Percentiles rank a stretch among this genome's conserved stretches.
Conservation (phyloP, 2,888 invertebrate species). For the Ophion costatus region DNA sequence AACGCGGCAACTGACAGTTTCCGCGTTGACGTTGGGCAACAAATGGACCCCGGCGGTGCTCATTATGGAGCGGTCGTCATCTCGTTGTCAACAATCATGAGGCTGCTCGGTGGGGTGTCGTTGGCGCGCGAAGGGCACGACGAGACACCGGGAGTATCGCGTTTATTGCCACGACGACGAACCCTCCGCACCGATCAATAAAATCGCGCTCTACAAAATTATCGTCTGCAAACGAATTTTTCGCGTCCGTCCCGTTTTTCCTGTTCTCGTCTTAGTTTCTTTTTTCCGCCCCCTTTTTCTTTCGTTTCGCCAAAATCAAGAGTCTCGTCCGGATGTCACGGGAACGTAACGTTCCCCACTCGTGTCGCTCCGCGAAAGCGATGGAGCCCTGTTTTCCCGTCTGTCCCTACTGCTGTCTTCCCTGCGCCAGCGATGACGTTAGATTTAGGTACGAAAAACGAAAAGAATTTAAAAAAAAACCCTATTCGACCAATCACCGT, state of each 20-base stretch:
- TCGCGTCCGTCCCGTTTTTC: too few relatives aligned
- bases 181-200: conserved; percentile 28
- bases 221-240: conserved; percentile 6
- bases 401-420: conserved; percentile 69
- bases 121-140: conserved; percentile 60
- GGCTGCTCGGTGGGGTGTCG: conserved; percentile 63
- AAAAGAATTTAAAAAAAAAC: conserved; percentile 33
- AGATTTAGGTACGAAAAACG: conserved; percentile 70
- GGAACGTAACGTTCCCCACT: not conserved
- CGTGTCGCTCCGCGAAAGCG: conserved; percentile 10
- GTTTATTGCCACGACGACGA: conserved; percentile 41
- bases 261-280: too few relatives aligned
- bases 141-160: conserved; percentile 51
- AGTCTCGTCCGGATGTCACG: conserved; percentile 16
- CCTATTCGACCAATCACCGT: conserved; percentile 45
- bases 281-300: too few relatives aligned
- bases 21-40: conserved; percentile 25
- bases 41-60: conserved; percentile 60
- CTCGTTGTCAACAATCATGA: conserved; percentile 64
- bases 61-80: conserved; percentile 41
- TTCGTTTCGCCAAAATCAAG: conserved; percentile 43
- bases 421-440: conserved; percentile 69
- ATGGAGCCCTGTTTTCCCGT: conserved; percentile 68
- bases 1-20: conserved; percentile 51
- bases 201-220: conserved; percentile 10